These are phyloP conservation scores for Aporophyla lueneburgensis DNA, from an alignment of 2,888 invertebrate species.

Conservation along the genomic window DNA sequence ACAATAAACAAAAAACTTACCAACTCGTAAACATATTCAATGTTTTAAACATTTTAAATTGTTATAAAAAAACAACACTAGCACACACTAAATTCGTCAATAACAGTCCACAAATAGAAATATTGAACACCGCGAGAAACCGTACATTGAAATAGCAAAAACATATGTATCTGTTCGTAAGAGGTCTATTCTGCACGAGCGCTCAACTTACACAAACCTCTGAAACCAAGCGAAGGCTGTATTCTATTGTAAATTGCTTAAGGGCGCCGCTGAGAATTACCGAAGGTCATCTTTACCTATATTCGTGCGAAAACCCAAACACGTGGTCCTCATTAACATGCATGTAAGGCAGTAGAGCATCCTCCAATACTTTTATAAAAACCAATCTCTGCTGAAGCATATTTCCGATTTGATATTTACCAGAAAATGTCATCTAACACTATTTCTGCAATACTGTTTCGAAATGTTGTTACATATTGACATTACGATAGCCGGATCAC, in stretches of 20 bases:
- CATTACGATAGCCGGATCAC: slow-evolving; percentile 37
- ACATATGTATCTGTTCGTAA: slow-evolving; percentile 27
- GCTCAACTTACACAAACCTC: slow-evolving; percentile 76
- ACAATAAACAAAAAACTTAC: slow-evolving; percentile 59
- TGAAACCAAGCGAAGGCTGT: slow-evolving; percentile 76
- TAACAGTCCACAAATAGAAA: slow-evolving; percentile 45
- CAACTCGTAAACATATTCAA: slow-evolving; percentile 56
- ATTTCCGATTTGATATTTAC: background rate
- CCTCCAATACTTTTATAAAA: background rate
- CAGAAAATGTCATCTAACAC: background rate
- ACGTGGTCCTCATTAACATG: slow-evolving; percentile 31
- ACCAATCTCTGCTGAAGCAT: background rate
- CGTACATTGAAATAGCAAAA: slow-evolving; percentile 26
- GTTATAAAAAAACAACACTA: slow-evolving; percentile 44
- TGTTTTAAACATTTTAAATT: slow-evolving; percentile 59
- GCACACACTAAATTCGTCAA: slow-evolving; percentile 53
- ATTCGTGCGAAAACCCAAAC: slow-evolving; percentile 31
- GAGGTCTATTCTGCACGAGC: slow-evolving; percentile 76
- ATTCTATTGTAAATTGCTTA: slow-evolving; percentile 75
- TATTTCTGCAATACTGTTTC: slow-evolving; percentile 15
- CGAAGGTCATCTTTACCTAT: slow-evolving; percentile 66
- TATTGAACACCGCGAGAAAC: slow-evolving; percentile 31
- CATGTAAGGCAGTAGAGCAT: slow-evolving; percentile 3
- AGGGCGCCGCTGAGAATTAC: slow-evolving; percentile 61
- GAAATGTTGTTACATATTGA: slow-evolving; percentile 28